Evolutionary conservation across 2,888 invertebrate genomes (phyloP), one percentile per base, ranked within the genome.

Genomic region (Craniophora ligustri): DNA sequence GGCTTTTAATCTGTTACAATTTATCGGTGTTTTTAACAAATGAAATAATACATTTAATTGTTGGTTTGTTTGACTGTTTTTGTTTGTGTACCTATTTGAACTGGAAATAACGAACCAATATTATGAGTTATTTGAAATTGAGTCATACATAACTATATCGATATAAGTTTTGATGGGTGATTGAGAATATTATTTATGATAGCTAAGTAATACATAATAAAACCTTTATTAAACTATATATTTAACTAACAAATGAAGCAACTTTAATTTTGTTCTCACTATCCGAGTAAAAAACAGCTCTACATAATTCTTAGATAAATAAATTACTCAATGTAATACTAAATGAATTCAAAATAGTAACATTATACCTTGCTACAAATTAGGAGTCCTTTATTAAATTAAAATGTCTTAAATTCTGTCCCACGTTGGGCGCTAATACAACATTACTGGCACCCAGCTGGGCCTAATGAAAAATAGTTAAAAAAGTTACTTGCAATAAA

Each of bases 11-110:
- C 41, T 48, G 50, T 46, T 35, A 48, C 67, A 71, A 71, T 71
- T 57, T 62, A 61, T 67, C 39, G 41, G 67, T 54, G 19, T 55
- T 71, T n/a, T 65, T 53, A 53, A 44, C 62, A 53, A 44, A 54
- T 38, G 11, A 31, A 47, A 50, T 71, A 26, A 19, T 21, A 30
- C 8, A 26, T 28, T 39, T 32, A 47, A 63, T 46, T 57, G 32
- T 56, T 55, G 6, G 2, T 18, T 18, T 6, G 26, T n/a, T n/a
- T 26, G 10, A 26, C 16, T n/a, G 6, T 15, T 3, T 3, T 21
- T 34, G n/a, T 44, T n/a, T 5, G n/a, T 21, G 21, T n/a, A n/a
- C n/a, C n/a, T n/a, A 23, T 8, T 10, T 8, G 23, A 23, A 23
- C 23, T 3, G 2, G 10, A 21, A 23, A 23, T n/a, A 4, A 26